These are phyloP conservation scores for Epicampocera succincta DNA, from an alignment of 2,888 invertebrate genomes.

Conservation along the genomic window DNA sequence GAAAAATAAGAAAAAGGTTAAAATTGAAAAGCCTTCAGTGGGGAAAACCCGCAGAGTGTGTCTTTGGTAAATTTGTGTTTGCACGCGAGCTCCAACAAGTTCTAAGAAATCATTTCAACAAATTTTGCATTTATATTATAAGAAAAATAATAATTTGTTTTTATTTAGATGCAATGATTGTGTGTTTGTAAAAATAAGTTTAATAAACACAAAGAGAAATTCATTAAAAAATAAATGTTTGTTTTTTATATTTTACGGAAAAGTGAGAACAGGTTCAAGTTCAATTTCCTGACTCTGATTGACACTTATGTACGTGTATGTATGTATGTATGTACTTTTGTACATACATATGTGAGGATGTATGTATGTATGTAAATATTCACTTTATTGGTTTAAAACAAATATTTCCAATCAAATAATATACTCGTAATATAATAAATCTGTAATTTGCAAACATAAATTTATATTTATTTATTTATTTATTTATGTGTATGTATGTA, in stretches of 20 bases:
- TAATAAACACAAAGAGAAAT: not conserved
- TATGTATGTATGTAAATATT: too few species aligned
- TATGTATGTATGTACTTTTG: too few species aligned
- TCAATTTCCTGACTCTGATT: slow-evolving; percentile 17
- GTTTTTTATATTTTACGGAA: slow-evolving; percentile 28
- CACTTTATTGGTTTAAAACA: too few species aligned
- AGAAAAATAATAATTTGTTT: slow-evolving; percentile 9
- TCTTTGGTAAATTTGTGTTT: slow-evolving; percentile 7
- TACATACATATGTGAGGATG: too few species aligned
- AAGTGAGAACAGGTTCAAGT: slow-evolving; percentile 20
- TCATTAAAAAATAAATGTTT: too few species aligned
- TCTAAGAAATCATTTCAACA: slow-evolving; percentile 17
- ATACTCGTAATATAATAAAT: too few species aligned
- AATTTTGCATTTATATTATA: not conserved
- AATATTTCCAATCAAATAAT: too few species aligned
- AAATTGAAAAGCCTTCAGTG: not conserved
- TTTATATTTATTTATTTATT: not conserved
- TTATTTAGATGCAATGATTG: slow-evolving; percentile 2
- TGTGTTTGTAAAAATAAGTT: slow-evolving; percentile 13
- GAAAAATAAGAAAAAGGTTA: slow-evolving; percentile 16
- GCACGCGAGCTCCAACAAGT: not conserved
- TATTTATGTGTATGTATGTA: not conserved
- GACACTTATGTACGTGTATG: not conserved
- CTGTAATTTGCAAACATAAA: not conserved
- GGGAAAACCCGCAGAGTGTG: slow-evolving; percentile 16